Percentiles rank a stretch among this genome's conserved stretches.
Evolutionary conservation across 2,888 invertebrate genomes (phyloP).

Genomic region (Lottia scabra): DNA sequence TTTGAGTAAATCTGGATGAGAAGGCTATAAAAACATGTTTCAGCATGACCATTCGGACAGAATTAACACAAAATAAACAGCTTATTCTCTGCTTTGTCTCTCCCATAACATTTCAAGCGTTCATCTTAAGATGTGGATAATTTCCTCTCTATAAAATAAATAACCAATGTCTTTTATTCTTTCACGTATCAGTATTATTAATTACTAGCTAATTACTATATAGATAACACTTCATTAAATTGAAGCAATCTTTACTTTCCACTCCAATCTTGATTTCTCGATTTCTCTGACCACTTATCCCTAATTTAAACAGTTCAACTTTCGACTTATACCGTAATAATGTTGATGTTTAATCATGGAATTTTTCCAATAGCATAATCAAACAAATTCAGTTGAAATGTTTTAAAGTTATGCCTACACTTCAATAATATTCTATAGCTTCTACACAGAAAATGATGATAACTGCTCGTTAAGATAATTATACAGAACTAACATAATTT

Average conservation of each 20-base stretch:
- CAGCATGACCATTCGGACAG: neutral
- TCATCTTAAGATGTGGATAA: neutral
- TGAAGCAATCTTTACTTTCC: neutral
- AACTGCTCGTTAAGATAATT: too few species aligned
- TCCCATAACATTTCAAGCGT: neutral
- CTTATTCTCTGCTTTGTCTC: neutral
- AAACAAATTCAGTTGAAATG: too few species aligned
- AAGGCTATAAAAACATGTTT: conserved; percentile 4
- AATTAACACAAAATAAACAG: conserved; percentile 6
- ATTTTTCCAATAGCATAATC: too few species aligned
- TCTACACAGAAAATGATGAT: too few species aligned
- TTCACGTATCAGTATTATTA: neutral
- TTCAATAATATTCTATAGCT: too few species aligned
- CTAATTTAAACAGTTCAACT: neutral
- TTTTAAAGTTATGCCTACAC: too few species aligned
- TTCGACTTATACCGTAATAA: neutral
- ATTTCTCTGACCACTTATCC: neutral
- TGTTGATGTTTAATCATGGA: neutral
- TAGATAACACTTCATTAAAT: neutral
- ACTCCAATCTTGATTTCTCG: neutral
- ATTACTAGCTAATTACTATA: neutral
- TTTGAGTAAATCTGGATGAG: conserved; percentile 3
- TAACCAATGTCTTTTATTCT: neutral
- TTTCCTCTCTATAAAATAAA: conserved; percentile 1
- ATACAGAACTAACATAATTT: too few species aligned